Percentiles rank a stretch among this genome's conserved stretches.
These are phyloP conservation scores for Scaeva pyrastri DNA, from an alignment of 2,888 invertebrate species.

Conservation along the genomic window DNA sequence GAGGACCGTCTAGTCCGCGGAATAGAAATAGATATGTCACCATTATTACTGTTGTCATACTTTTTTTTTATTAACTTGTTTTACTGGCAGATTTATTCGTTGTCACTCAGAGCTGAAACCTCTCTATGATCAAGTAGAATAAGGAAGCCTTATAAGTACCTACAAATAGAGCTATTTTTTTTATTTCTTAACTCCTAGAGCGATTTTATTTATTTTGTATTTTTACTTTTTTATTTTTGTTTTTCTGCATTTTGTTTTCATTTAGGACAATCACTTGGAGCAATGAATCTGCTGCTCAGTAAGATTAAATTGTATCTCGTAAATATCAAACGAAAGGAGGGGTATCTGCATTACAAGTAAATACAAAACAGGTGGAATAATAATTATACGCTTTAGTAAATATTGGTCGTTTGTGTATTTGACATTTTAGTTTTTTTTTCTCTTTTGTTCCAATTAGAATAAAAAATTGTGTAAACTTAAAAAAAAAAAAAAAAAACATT, in stretches of 20 bases:
- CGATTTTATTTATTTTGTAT: conserved; percentile 13
- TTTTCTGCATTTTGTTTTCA: conserved; percentile 33
- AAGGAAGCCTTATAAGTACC: conserved; percentile 63
- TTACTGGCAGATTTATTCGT: conserved; percentile 58
- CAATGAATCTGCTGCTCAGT: conserved; percentile 30
- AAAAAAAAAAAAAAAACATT: neutral
- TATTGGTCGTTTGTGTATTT: conserved; percentile 25
- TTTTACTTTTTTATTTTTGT: conserved; percentile 11
- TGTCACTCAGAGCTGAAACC: conserved; percentile 39
- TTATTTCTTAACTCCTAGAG: conserved; percentile 22
- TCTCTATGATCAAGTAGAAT: conserved; percentile 31
- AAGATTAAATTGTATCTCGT: conserved; percentile 49
- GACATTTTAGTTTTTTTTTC: neutral
- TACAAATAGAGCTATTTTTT: conserved; percentile 26
- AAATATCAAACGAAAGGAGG: neutral
- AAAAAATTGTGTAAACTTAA: neutral
- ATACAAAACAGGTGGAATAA: conserved; percentile 51
- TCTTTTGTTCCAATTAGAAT: neutral
- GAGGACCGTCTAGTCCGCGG: neutral
- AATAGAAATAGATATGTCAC: conserved; percentile 59
- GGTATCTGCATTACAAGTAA: neutral
- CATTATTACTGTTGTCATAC: conserved; percentile 51
- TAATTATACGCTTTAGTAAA: conserved; percentile 57
- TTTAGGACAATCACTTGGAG: conserved; percentile 48
- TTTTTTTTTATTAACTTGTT: conserved; percentile 61